Evolutionary conservation across 1,140 invertebrate genomes (phyloP), one percentile per base, ranked within the genome.

Genomic region (Matsumurasca onukii): DNA sequence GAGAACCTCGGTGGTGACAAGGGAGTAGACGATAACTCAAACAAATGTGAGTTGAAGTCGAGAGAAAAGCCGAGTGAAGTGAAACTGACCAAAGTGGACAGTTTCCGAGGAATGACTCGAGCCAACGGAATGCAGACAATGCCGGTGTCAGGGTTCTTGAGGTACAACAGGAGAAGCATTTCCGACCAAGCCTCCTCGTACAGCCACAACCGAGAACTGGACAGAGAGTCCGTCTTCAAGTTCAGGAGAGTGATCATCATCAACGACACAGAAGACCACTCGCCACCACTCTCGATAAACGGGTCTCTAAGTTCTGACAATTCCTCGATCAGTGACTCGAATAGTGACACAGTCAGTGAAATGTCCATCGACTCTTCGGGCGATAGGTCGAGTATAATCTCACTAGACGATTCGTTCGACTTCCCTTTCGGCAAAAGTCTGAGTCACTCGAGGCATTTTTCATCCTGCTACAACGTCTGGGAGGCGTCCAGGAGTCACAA

Each of bases 321-420:
- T 34, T 76, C 76, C 20, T 82, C 81, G 17, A 82, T 81, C 31
- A 81, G 80, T 71, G 83, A 84, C 73, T 81, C 80, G 48, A 81
- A 80, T 55, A 84, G 82, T 55, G 83, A 84, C 67, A 82, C 82
- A 2, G 79, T 84, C 3, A 84, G 82, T 17, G 84, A 85, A 70
- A 83, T 85, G 71, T 85, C 84, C 0, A 82, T 83, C 13, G 84
- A 85, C 71, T 84, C 83, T 15, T 82, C 81, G 29, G 83, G 83
- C 70, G 84, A 85, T 70, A 78, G 84, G 2, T 84, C 82, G 65
- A 84, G 82, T 70, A 84, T 85, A 55, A 76, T 78, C 45, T 85
- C 84, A 30, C 79, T 84, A 31, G 84, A 85, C 69, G 83, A 84
- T 62, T 82, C 81, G 0, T 68, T 83, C 3, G 83, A 84, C 31